Conservation (phyloP, 2,888 invertebrate genomes). For the Camptogramma bilineatum region DNA sequence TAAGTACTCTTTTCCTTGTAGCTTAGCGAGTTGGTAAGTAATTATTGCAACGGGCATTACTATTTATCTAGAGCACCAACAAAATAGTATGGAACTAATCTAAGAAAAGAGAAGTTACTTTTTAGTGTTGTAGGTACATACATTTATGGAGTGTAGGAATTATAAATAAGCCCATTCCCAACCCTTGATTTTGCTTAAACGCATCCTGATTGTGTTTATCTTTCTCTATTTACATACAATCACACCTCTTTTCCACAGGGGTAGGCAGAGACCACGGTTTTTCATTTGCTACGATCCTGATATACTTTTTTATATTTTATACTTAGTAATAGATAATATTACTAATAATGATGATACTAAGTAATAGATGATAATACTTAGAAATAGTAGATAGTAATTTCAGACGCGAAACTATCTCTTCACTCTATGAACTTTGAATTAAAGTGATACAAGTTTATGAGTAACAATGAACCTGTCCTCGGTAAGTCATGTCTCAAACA, state of each 20-base stretch:
- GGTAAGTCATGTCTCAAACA: conserved; percentile 58
- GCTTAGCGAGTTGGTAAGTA: conserved; percentile 46
- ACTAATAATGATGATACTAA: no score
- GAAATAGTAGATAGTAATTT: no score
- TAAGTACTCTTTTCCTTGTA: conserved; percentile 46
- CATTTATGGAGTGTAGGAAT: conserved; percentile 2
- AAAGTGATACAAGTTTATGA: neutral
- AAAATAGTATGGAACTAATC: neutral
- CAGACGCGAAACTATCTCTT: no score
- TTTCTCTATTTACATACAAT: no score
- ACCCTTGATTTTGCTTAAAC: no score
- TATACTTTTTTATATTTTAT: no score
- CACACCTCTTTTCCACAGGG: no score
- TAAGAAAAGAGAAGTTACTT: neutral
- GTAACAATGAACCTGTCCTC: conserved; percentile 30
- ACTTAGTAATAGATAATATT: no score
- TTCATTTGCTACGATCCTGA: no score
- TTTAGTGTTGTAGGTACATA: neutral
- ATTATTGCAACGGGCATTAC: conserved; percentile 45
- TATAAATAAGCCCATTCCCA: neutral
- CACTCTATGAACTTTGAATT: neutral
- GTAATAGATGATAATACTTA: no score
- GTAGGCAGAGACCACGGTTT: no score
- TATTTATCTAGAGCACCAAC: conserved; percentile 28
- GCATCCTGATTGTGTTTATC: no score